Evolutionary conservation across 2,888 invertebrate species (phyloP), one percentile per base, ranked within the genome.

Genomic region (Neuroscelio doddi): DNA sequence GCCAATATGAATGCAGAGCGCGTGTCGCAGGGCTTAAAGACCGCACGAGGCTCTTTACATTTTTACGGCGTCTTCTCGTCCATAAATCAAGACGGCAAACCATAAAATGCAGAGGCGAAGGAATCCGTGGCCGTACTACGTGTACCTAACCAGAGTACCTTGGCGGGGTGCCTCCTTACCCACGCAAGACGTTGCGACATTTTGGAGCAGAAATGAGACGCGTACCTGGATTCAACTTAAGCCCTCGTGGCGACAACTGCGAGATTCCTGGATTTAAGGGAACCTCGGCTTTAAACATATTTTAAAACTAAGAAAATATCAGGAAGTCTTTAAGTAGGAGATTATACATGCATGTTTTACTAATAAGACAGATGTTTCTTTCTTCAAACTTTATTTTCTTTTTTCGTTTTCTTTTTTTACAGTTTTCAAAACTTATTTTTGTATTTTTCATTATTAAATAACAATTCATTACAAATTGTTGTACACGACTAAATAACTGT

Each of bases 131-230:
- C 65, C 62, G 66, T 69, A 63, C 68, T 57, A 45, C 64, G 32
- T 42, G 50, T 50, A 21, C 36, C 17, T 49, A 30, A 49, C 39
- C 56, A 10, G 41, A 47, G 63, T 24, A 27, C 51, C 59, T 24
- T 61, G 57, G 63, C 61, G 51, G 63, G 56, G 50, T 55, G 64
- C 61, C 65, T 56, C 58, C 45, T 63, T 52, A 27, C 50, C 58
- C 55, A 59, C 75, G 72, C 75, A 80, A 80, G 79, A 77, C 79
- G 76, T 80, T 81, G 75, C 81, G 80, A 81, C 77, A 81, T 80
- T 80, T 77, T 72, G 53, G 79, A 76, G 75, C 76, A 73, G 66
- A 73, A 71, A 68, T 67, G 69, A 62, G 65, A 68, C 70, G 45
- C 46, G 50, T 62, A 62, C 55, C 58, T 62, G 62, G 55, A 51